Percentiles rank a stretch among this genome's conserved stretches.
Conservation (phyloP, 2,888 invertebrate genomes). For the Drosophila crucigera region DNA sequence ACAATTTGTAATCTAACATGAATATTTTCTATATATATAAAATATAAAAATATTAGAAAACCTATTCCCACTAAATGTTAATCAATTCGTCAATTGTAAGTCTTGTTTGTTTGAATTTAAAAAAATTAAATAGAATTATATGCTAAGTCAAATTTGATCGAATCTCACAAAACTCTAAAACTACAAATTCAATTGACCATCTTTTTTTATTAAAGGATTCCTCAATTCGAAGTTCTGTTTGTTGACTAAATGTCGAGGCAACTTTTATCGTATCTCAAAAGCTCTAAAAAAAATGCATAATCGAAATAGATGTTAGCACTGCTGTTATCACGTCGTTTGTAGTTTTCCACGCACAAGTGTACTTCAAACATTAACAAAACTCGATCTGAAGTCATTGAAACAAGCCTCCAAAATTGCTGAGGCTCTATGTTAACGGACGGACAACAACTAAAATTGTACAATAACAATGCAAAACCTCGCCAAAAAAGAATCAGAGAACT, state of each 20-base stretch:
- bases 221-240: not conserved
- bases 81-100: not conserved
- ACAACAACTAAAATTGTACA: slow-evolving; percentile 28
- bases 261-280: not conserved
- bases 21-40: not conserved
- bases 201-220: not conserved
- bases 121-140: not conserved
- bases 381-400: slow-evolving; percentile 67
- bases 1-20: not conserved
- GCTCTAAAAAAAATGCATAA: not conserved
- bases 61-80: not conserved
- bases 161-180: not conserved
- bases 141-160: not conserved
- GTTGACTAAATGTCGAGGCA: not conserved
- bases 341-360: slow-evolving; percentile 18
- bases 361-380: slow-evolving; percentile 65
- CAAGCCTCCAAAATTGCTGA: slow-evolving; percentile 26
- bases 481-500: slow-evolving; percentile 62
- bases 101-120: not conserved
- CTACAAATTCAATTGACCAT: not conserved
- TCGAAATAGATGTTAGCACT: slow-evolving; percentile 19
- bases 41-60: not conserved
- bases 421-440: slow-evolving; percentile 15
- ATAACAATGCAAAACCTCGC: slow-evolving; percentile 26
- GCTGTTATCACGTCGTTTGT: slow-evolving; percentile 27